These are phyloP conservation scores for Chrysina gloriosa DNA, from an alignment of 2,888 invertebrate species.

Conservation along the genomic window DNA sequence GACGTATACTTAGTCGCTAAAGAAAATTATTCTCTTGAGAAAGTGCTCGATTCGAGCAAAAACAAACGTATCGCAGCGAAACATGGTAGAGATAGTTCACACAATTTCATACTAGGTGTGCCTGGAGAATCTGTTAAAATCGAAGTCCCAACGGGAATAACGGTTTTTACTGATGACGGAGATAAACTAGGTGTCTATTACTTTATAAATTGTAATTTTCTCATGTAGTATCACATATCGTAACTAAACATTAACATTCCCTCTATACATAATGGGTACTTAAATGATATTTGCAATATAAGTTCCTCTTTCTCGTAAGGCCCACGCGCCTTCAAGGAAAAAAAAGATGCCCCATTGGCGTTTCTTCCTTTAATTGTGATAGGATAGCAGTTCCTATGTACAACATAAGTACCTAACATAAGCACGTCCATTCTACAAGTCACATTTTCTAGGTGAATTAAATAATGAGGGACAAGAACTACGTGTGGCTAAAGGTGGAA, in stretches of 20 bases:
- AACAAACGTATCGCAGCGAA: slow-evolving; percentile 73
- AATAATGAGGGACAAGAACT: slow-evolving; percentile 76
- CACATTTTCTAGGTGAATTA: slow-evolving; percentile 73
- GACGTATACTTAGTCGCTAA: slow-evolving; percentile 80
- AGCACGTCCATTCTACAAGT: too few relatives aligned
- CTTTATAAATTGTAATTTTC: not conserved
- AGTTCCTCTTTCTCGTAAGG: too few relatives aligned
- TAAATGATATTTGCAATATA: too few relatives aligned
- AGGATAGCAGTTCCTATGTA: too few relatives aligned
- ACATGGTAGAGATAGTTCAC: slow-evolving; percentile 81
- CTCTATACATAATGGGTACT: too few relatives aligned
- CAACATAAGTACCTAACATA: too few relatives aligned
- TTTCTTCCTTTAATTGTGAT: too few relatives aligned
- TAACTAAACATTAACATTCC: too few relatives aligned
- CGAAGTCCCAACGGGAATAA: slow-evolving; percentile 85
- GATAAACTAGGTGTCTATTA: slow-evolving; percentile 69
- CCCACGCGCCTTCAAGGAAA: too few relatives aligned
- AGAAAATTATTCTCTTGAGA: slow-evolving; percentile 70
- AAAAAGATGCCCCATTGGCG: too few relatives aligned
- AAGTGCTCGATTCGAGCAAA: slow-evolving; percentile 68
- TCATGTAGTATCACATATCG: not conserved
- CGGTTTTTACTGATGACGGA: slow-evolving; percentile 76
- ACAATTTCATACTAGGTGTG: slow-evolving; percentile 79
- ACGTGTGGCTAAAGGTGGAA: slow-evolving; percentile 83
- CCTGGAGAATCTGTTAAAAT: slow-evolving; percentile 78